These are phyloP conservation scores for Sorex fumeus DNA, from an alignment of 2,113 vertebrate genomes.

Conservation along the genomic window DNA sequence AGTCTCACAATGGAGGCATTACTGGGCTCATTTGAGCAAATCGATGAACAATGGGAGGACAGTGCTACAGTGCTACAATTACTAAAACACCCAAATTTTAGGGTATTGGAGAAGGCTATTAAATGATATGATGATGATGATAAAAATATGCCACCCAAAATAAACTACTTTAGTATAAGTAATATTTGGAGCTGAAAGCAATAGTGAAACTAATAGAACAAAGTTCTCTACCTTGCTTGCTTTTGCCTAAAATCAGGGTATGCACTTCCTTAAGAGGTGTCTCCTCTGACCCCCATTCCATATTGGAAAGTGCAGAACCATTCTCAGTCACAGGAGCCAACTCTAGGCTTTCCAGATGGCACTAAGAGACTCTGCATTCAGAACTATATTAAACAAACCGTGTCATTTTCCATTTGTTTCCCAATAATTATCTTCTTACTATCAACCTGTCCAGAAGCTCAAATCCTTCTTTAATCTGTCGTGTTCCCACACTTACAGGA, in stretches of 20 bases:
- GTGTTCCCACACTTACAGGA: not conserved
- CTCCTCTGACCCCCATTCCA: not conserved
- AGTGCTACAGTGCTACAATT: no score
- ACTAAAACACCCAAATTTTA: not conserved
- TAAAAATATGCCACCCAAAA: not conserved
- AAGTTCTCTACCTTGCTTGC: not conserved
- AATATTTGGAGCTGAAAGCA: constrained; percentile 48
- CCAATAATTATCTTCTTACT: not conserved
- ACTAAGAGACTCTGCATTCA: not conserved
- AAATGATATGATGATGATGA: not conserved
- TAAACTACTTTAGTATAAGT: not conserved
- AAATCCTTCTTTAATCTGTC: not conserved
- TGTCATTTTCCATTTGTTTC: not conserved
- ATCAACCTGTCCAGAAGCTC: not conserved
- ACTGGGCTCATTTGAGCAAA: no score
- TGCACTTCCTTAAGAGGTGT: not conserved
- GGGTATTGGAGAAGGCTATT: not conserved
- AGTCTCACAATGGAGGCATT: no score
- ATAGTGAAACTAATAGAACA: constrained; percentile 4
- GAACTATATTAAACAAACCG: not conserved
- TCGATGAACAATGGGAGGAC: no score
- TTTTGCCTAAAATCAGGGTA: not conserved
- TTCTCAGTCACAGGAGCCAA: not conserved
- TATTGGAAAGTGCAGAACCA: not conserved
- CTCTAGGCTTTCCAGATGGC: not conserved